Percentiles rank a stretch among this genome's conserved stretches.
phyloP scores from a whole-genome alignment of 2,888 invertebrate species.

The Machimus atricapillus region DNA sequence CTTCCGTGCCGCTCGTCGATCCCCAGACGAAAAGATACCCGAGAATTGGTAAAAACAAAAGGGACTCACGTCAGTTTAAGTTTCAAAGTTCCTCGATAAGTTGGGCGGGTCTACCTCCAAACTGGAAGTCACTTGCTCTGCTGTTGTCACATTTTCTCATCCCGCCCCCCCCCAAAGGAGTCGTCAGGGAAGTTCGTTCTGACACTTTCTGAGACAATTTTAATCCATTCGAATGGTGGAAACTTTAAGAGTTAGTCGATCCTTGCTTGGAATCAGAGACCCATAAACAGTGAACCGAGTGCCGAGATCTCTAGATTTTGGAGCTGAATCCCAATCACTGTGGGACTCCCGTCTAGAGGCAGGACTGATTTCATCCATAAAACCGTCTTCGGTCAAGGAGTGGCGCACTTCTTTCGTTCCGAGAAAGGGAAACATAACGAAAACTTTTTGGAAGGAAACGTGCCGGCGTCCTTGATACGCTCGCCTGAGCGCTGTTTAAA shows the following conservation, averaged over 20 bases:
- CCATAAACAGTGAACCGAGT: not conserved
- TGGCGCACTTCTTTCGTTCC: not conserved
- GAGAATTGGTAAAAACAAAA: not conserved
- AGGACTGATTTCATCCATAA: not conserved
- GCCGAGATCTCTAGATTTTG: not conserved
- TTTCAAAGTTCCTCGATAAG: not conserved
- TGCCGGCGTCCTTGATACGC: not conserved
- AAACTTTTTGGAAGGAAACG: not conserved
- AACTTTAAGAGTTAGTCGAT: conserved; percentile 11
- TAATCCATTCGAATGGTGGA: conserved; percentile 4
- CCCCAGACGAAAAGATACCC: not conserved
- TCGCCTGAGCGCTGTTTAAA: not conserved
- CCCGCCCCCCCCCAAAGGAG: not conserved
- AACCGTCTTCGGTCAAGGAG: not conserved
- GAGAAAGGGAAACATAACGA: not conserved
- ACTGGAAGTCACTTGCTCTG: not conserved
- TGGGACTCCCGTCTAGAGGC: not conserved
- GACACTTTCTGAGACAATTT: conserved; percentile 1
- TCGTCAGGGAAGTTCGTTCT: not conserved
- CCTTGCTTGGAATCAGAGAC: not conserved
- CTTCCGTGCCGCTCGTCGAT: not conserved
- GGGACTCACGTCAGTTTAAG: not conserved
- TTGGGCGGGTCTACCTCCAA: not conserved
- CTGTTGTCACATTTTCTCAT: not conserved
- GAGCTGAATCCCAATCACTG: not conserved